Base-by-base conservation (phyloP, 2,888 invertebrate genomes). In the Amitus sp. region DNA sequence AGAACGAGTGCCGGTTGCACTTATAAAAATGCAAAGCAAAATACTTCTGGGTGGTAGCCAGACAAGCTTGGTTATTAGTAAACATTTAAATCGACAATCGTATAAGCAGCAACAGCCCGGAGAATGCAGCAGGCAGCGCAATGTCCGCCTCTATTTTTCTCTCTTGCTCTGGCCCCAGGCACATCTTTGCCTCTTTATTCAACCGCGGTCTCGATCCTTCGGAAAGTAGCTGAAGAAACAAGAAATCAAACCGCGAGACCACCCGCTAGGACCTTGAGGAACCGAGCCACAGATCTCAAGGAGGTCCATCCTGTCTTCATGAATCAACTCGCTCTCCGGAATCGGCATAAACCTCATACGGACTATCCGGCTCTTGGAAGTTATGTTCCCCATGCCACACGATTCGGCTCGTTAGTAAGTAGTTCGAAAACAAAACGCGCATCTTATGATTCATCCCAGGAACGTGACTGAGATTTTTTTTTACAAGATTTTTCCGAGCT, bases 11-110 rank as follows among this genome's bases (percentile, higher is more conserved):
- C 50, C 45, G 62, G 71, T 69, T 71, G 78, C 78, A 78, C 78
- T 79, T 81, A 78, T 80, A 80, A 80, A 82, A 82, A 82, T 81
- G 80, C 79, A 80, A 80, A 82, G 76, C 75, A 73, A 73, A 70
- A 70, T 74, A 75, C 80, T 81, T 81, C 79, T 81, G 82, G 81
- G 81, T 80, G 81, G 81, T 77, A 81, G 79, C 75, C 71, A 75
- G 77, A 80, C 81, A 81, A 80, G 79, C 70, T 69, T 79, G 80
- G 79, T 82, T 82, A 81, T 82, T 82, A 82, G 82, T 81, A 81
- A 82, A 82, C 81, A 81, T 82, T 80, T 80, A 80, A 82, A 81
- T 82, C 80, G 79, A 80, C 79, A 80, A 80, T 81, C 77, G 77
- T 71, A 71, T 69, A 64, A 63, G 62, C 66, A 66, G 59, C 59